These are phyloP conservation scores for Nyctibius bracteatus DNA, from an alignment of 2,113 vertebrate genomes.

Conservation along the genomic window DNA sequence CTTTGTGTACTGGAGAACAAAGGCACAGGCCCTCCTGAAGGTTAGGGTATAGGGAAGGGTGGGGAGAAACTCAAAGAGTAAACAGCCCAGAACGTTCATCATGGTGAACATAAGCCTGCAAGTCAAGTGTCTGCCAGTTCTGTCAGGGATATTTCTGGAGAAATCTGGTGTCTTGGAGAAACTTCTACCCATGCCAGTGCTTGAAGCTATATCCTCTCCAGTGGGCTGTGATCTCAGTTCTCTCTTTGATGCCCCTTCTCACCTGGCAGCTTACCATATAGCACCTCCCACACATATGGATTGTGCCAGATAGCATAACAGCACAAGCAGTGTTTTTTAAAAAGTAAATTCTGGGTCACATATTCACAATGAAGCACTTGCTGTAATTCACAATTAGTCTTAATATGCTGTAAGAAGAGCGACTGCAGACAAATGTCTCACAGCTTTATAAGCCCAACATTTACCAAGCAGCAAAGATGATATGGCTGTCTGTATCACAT, in stretches of 20 bases:
- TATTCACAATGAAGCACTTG: not conserved
- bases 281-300: accelerated
- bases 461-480: not conserved
- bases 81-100: not conserved
- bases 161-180: not conserved
- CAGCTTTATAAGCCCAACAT: not conserved
- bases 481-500: not conserved
- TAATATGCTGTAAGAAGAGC: not conserved
- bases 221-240: not conserved
- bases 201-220: not conserved
- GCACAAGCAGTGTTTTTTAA: not conserved
- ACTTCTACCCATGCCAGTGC: not conserved
- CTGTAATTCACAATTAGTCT: not conserved
- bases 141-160: not conserved
- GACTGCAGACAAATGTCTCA: not conserved
- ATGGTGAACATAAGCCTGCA: not conserved
- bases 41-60: not conserved
- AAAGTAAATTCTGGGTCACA: not conserved
- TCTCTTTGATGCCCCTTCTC: not conserved
- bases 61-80: not conserved
- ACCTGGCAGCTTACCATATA: not conserved
- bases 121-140: not conserved
- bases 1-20: not conserved
- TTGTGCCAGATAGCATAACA: not conserved
- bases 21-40: not conserved